These are phyloP conservation scores for Helogale parvula DNA, from an alignment of 2,113 vertebrate species.

Conservation along the genomic window DNA sequence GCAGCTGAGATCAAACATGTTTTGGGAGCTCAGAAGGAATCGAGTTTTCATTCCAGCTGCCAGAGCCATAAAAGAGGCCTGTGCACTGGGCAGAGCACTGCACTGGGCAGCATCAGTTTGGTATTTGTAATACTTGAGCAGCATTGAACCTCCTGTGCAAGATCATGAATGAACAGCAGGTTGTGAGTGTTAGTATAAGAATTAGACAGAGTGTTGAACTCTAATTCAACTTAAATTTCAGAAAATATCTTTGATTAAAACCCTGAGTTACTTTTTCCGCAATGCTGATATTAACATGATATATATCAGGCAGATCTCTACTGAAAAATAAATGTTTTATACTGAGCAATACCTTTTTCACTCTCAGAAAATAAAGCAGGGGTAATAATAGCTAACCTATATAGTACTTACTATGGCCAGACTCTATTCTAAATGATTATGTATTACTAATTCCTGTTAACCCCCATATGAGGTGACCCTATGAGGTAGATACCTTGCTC, in stretches of 20 bases:
- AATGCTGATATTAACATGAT: slow-evolving; percentile 16
- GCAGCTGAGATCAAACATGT: slow-evolving; percentile 11
- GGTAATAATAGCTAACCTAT: neutral
- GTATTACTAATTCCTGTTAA: neutral
- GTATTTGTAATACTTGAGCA: slow-evolving; percentile 49
- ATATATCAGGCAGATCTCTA: neutral
- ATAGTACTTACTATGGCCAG: neutral
- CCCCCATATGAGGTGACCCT: neutral
- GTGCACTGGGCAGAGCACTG: neutral
- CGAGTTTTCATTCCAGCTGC: neutral
- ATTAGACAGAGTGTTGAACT: neutral
- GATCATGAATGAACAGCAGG: slow-evolving; percentile 15
- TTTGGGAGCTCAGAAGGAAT: slow-evolving; percentile 39
- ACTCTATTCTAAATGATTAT: neutral
- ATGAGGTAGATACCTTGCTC: neutral
- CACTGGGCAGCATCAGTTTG: neutral
- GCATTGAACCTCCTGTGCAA: slow-evolving; percentile 44
- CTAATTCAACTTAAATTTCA: slow-evolving; percentile 11
- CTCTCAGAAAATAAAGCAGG: neutral
- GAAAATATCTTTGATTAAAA: slow-evolving; percentile 50
- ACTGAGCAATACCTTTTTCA: neutral
- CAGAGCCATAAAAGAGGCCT: neutral
- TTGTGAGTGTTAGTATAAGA: slow-evolving; percentile 6
- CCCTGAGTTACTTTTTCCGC: neutral
- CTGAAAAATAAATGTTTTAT: neutral